phyloP scores from a whole-genome alignment of 2,888 invertebrate genomes.

The Meandrusa payeni region DNA sequence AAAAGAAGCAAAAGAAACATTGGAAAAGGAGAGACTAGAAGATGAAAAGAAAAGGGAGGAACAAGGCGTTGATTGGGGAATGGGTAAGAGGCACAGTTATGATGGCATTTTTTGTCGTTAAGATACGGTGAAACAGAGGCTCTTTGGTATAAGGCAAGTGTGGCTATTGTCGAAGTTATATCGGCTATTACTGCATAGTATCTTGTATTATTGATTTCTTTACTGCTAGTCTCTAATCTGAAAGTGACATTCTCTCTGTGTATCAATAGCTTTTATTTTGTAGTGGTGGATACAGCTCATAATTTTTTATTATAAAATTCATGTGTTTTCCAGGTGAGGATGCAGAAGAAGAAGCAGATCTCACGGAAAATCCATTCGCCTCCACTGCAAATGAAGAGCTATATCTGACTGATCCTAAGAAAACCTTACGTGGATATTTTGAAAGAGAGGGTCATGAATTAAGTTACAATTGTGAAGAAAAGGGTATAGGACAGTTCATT shows the following conservation, averaged over 20 bases:
- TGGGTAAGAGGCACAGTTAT: too few relatives aligned
- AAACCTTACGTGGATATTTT: constrained; percentile 95
- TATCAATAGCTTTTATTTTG: neutral
- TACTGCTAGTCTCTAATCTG: neutral
- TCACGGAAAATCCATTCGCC: constrained; percentile 92
- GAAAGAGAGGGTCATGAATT: constrained; percentile 95
- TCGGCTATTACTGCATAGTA: too few relatives aligned
- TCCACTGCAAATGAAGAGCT: constrained; percentile 91
- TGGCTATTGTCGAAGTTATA: too few relatives aligned
- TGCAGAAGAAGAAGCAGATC: constrained; percentile 91
- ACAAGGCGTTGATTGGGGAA: constrained; percentile 95
- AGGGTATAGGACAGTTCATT: constrained; percentile 91
- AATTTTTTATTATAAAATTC: too few relatives aligned
- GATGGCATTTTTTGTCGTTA: too few relatives aligned
- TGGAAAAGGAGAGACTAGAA: constrained; percentile 66
- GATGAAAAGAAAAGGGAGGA: constrained; percentile 79
- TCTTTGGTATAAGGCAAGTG: too few relatives aligned
- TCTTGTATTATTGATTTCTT: too few relatives aligned
- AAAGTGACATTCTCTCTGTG: neutral
- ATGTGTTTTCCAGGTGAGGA: constrained; percentile 83
- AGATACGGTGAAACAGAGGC: too few relatives aligned
- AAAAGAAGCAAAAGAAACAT: constrained; percentile 62
- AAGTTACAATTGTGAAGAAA: constrained; percentile 92
- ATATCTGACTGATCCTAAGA: constrained; percentile 96
- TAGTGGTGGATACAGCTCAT: neutral